Base-by-base conservation (phyloP, 1,140 invertebrate genomes). In the Heliothis virescens region DNA sequence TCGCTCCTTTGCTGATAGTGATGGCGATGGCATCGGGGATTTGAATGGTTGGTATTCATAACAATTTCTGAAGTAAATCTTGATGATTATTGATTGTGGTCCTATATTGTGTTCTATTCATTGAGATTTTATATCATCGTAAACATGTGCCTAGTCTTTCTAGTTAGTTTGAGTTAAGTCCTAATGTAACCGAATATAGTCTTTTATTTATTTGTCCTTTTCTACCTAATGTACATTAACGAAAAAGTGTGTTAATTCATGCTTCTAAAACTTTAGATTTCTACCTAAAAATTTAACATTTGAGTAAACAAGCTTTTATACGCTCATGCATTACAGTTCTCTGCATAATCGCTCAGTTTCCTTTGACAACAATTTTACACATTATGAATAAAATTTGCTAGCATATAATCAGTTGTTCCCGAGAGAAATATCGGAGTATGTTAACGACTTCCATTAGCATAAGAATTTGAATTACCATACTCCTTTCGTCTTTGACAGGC, bases 21-120 rank as follows among this genome's bases (percentile, higher is more conserved):
- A 97, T 88, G 95, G 95, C 5, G 96, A 97, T 93, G 97, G 98
- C 2, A 93, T 97, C 52, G 97, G 97, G 1, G 97, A 98, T 92
- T 84, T 98, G 9, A 94, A 95, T 92, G 97, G 97, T 97, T 85
- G 67, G 81, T 81, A 47, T 15, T 79, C 4, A n/a, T 71, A 29
- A 13, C 10, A 3, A 10, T 16, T 47, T 18, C 11, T 16, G 9
- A 18, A 16, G 9, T 16, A 65, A 12, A 34, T n/a, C n/a, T 65
- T 5, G n/a, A n/a, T 53, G 34, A 7, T 41, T 41, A 7, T 41
- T 41, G 34, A 9, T 41, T 41, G 3, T 41, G 0, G 0, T 41
- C 34, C 9, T 41, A 1, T 41, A 1, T 41, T 41, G 0, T 41
- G 34, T 41, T 41, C 7, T 41, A 41, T 41, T 41, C 9, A 41